Conservation (phyloP, 1,140 invertebrate species). For the Notospermus geniculatus region DNA sequence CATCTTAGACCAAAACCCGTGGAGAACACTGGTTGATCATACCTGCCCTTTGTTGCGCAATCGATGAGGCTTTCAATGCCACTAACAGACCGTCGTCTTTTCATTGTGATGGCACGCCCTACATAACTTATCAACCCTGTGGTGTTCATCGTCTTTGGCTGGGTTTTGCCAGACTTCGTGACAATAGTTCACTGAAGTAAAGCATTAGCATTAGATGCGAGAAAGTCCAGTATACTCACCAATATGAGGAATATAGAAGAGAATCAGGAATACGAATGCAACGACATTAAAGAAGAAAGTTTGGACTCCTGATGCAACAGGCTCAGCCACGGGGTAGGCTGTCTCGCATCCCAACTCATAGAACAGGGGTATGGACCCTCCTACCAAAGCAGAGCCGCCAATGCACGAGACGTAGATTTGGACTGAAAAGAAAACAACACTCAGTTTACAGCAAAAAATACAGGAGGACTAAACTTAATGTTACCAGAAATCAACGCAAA, state of each 20-base stretch:
- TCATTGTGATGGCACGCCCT: no score
- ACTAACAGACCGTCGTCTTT: no score
- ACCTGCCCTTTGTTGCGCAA: background rate
- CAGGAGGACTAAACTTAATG: no score
- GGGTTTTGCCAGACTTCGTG: background rate
- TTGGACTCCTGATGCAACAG: constrained; percentile 57
- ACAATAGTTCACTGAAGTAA: background rate
- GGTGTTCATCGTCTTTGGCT: background rate
- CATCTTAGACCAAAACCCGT: no score
- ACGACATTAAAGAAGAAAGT: constrained; percentile 56
- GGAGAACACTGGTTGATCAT: no score
- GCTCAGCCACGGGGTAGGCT: constrained; percentile 59
- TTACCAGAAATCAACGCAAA: no score
- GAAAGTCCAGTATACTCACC: constrained; percentile 12
- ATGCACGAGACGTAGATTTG: constrained; percentile 35
- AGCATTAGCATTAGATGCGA: background rate
- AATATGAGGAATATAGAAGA: constrained; percentile 54
- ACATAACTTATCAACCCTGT: no score
- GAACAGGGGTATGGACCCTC: constrained; percentile 57
- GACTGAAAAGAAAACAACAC: constrained; percentile 24
- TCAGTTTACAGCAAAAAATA: no score
- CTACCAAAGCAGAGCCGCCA: constrained; percentile 52
- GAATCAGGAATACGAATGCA: constrained; percentile 51
- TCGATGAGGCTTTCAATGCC: background rate
- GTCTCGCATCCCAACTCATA: constrained; percentile 59